These are phyloP conservation scores for Dasyurus viverrinus DNA, from an alignment of 2,113 vertebrate species.

Conservation along the genomic window DNA sequence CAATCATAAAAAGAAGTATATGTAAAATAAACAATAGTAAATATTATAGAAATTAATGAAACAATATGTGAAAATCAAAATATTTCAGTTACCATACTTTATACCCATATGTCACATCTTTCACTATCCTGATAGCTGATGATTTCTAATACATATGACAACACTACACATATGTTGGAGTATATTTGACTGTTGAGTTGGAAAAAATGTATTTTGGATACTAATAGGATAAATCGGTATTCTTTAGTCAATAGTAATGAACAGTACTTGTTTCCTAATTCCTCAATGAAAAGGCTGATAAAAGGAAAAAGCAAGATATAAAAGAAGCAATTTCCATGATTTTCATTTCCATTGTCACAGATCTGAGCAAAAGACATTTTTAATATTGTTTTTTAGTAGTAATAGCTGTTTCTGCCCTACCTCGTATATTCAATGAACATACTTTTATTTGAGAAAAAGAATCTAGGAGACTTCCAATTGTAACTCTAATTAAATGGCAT, in stretches of 20 bases:
- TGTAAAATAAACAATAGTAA: constrained; percentile 4
- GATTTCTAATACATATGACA: constrained; percentile 2
- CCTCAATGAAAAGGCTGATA: neutral
- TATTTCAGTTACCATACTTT: neutral
- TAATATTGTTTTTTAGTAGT: neutral
- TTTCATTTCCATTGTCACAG: constrained; percentile 1
- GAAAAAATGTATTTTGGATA: constrained; percentile 37
- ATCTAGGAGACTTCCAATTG: constrained; percentile 57
- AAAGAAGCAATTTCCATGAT: neutral
- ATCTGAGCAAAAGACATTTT: neutral
- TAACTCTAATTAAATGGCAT: constrained; percentile 71
- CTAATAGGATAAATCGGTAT: neutral
- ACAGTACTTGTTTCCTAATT: neutral
- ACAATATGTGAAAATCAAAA: neutral
- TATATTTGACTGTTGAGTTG: neutral
- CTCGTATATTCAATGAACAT: constrained; percentile 20
- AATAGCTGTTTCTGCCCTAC: constrained; percentile 1
- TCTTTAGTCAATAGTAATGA: neutral
- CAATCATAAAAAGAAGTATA: constrained; percentile 16
- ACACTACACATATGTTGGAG: neutral
- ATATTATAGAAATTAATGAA: neutral
- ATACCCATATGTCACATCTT: neutral
- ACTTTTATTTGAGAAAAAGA: constrained; percentile 58
- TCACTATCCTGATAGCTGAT: neutral
- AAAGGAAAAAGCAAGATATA: neutral